Base-by-base conservation (phyloP, 2,888 invertebrate genomes). In the Bibio marci region DNA sequence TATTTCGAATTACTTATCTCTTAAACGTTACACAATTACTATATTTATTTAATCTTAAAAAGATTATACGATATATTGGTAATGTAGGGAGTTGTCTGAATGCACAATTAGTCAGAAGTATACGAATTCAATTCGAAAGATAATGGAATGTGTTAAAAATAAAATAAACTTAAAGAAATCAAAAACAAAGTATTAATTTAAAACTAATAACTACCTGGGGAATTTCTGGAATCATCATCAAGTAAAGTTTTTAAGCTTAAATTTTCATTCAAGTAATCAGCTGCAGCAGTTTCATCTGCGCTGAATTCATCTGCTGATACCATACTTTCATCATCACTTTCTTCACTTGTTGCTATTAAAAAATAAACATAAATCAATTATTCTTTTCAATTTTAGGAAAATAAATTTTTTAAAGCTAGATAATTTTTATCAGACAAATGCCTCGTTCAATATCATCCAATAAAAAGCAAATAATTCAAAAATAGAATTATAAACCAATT, bases 161-260 rank as follows among this genome's bases (percentile, higher is more conserved):
- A n/a, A n/a, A n/a, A n/a, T n/a, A n/a, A n/a, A n/a, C n/a, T n/a
- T n/a, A n/a, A n/a, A n/a, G n/a, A n/a, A n/a, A n/a, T n/a, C n/a
- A n/a, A n/a, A n/a, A n/a, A n/a, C n/a, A 37, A 30, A 15, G 22
- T 12, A 11, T 17, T 8, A 39, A 31, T 22, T 3, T 22, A 15
- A 22, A 26, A 28, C 18, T 17, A 17, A 38, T 32, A 25, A 31
- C 12, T 40, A 44, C 40, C 45, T 33, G 44, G 44, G 26, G 41
- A 41, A 22, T 52, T 22, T 56, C 40, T 58, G n/a, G 25, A 58
- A 43, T 60, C 59, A 52, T 70, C 68, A 47, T 67, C 66, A 17
- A 76, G 50, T 13, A 75, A 56, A 42, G 70, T 68, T 50, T 73
- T 70, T 2, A 75, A 58, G 26, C 71, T 72, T 37, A 67, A 57